phyloP scores from a whole-genome alignment of 64 coral and sea anemone species.

The Stichodactyla helianthus region DNA sequence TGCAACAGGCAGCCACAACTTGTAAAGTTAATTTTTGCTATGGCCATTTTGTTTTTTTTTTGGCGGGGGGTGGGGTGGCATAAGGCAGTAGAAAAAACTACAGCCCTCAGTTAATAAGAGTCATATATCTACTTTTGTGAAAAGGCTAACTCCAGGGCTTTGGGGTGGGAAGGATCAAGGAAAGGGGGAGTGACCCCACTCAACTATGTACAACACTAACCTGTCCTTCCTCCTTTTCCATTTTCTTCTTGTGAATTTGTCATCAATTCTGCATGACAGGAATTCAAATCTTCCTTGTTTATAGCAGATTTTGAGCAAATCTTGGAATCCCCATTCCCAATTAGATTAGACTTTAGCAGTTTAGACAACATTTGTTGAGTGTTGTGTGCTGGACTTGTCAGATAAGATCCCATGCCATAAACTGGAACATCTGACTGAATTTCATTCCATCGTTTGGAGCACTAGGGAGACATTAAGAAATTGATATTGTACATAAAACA shows the following conservation, averaged over 20 bases:
- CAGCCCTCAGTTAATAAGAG: too few species aligned
- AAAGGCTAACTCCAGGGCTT: too few species aligned
- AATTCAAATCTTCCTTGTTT: not conserved
- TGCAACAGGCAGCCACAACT: too few species aligned
- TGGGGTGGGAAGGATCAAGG: too few species aligned
- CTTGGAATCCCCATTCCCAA: not conserved
- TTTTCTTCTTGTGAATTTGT: not conserved
- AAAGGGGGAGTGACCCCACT: too few species aligned
- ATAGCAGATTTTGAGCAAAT: not conserved
- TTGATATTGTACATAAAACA: too few species aligned
- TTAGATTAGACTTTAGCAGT: conserved; percentile 1
- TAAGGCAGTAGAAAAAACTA: too few species aligned
- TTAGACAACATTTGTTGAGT: not conserved
- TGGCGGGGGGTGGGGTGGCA: too few species aligned
- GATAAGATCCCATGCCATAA: not conserved
- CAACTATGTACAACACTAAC: not conserved
- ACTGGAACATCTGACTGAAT: conserved; percentile 20
- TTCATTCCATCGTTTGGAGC: conserved; percentile 78
- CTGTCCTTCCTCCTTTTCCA: not conserved
- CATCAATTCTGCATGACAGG: not conserved
- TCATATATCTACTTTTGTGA: too few species aligned
- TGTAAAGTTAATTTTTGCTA: too few species aligned
- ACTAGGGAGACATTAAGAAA: conserved; percentile 13
- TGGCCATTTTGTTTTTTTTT: too few species aligned
- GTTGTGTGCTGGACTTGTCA: not conserved